Percentiles rank a stretch among this genome's conserved stretches.
Conservation (phyloP, 1,140 invertebrate species). For the Coelopa frigida region DNA sequence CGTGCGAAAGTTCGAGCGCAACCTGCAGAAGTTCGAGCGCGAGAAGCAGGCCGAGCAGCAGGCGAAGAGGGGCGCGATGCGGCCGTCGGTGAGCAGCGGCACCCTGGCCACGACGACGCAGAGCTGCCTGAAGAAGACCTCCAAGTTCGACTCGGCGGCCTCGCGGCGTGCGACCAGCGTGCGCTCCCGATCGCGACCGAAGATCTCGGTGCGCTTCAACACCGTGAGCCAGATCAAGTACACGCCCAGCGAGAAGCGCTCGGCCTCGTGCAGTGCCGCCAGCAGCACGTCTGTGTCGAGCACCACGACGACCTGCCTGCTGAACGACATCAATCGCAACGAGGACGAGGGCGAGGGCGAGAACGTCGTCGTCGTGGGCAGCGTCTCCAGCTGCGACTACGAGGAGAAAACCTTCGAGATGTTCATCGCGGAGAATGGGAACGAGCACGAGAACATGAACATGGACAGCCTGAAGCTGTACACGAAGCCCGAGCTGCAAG, state of each 20-base stretch:
- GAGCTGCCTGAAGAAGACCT: conserved; percentile 39
- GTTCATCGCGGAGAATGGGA: conserved; percentile 52
- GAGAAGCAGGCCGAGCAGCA: conserved; percentile 33
- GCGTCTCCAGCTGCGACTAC: conserved; percentile 30
- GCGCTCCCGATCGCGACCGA: conserved; percentile 28
- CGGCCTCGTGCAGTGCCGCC: conserved; percentile 15
- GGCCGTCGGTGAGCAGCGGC: conserved; percentile 33
- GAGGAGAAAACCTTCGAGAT: conserved; percentile 52
- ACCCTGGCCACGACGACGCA: conserved; percentile 28
- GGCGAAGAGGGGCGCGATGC: conserved; percentile 36
- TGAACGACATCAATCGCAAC: conserved; percentile 43
- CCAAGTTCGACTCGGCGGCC: conserved; percentile 37
- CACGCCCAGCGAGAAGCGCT: conserved; percentile 32
- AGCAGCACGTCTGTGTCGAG: neutral
- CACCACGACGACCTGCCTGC: conserved; percentile 43
- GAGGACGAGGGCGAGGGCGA: conserved; percentile 8
- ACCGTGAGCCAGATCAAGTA: conserved; percentile 45
- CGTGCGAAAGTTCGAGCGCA: conserved; percentile 47
- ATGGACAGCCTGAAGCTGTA: conserved; percentile 54
- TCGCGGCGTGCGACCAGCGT: conserved; percentile 42
- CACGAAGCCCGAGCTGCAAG: conserved; percentile 45
- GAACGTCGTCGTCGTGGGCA: conserved; percentile 19
- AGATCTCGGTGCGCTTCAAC: conserved; percentile 47
- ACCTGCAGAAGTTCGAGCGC: conserved; percentile 47
- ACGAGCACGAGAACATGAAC: conserved; percentile 48